Base-by-base conservation (phyloP, 1,140 invertebrate genomes). In the Lordiphosa mommai region DNA sequence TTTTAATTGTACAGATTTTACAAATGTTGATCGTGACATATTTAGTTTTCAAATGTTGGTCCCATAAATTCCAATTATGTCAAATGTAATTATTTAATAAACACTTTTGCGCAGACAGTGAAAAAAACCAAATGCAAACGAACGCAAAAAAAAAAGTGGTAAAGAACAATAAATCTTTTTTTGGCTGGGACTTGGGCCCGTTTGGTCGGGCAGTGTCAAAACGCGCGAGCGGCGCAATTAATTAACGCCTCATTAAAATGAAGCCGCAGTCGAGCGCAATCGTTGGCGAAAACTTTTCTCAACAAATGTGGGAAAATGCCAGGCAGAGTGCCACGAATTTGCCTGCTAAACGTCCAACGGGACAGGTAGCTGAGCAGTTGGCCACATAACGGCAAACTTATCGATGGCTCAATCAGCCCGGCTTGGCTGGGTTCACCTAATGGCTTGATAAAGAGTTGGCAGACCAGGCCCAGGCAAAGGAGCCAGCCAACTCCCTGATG, bases 1-100 rank as follows among this genome's bases (percentile, higher is more conserved):
- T 27, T 27, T 27, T 6, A 27, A 27, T 4, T 27, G 23, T 7
- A 6, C 23, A 13, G 37, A 23, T 33, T 48, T 3, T 27, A 40
- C 40, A 68, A 43, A 64, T 49, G 65, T 17, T 8, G 49, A 46
- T 50, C 34, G 65, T 69, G 56, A 40, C 34, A 53, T 44, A 58
- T 20, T 43, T 46, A 37, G 16, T 55, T 44, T 41, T 43, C 32
- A 48, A 61, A 27, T 48, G 23, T 43, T 53, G 65, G 46, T 27
- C 67, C 36, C 86, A 87, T 87, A 87, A 87, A 85, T 87, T 85
- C 74, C 79, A 87, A 87, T 87, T 87, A 87, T 87, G 85, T 87
- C 85, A 87, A 87, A 79, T 87, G 71, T 87, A 85, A 87, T 87
- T 87, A 80, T 87, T 87, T 87, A 87, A 87, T 87, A 87, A 87